Evolutionary conservation across 2,797 vertebrate genomes (phyloP), one percentile per base, ranked within the genome.

Genomic region (Sternotherus odoratus): DNA sequence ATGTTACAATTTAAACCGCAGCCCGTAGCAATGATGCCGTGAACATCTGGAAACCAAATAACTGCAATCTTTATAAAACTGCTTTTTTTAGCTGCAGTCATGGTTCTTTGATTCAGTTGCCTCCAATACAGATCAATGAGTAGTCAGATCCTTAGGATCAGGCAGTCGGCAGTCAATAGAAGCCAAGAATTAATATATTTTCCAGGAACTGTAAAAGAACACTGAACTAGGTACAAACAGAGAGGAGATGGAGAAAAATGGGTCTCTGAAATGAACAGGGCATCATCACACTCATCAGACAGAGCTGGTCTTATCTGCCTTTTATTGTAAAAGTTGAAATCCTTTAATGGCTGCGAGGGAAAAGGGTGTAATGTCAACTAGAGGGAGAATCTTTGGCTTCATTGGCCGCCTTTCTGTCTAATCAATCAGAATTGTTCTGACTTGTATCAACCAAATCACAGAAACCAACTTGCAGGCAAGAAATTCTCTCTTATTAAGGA

Each of bases 91-190:
- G 0, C 86, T 12, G 66, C 21, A 4, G 93, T 84, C 46, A 2
- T 1, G 4, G 10, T 0, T 23, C 9, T 6, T 23, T 1, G 9
- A 1, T 1, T 69, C 91, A 4, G 43, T 33, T 1, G 6, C 43
- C 10, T 28, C 5, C 39, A 0, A 75, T 21, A 1, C 15, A 4
- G 2, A 23, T 49, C 4, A 0, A 2, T 0, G 66, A 15, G 50
- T 3, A 1, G 1, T 9, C 23, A 3, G 83, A 26, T 6, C 48
- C 28, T 6, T 1, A 9, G 77, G 3, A 50, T 0, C 2, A 4
- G 33, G 48, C 53, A 30, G 54, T 26, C 57, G 10, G 6, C 28
- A 33, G 12, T 19, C 10, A 28, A 5, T 6, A 0, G 2, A 1
- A 49, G 56, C 36, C 1, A 1, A 11, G 17, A 80, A 26, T 48